Evolutionary conservation across 2,888 invertebrate genomes (phyloP), one percentile per base, ranked within the genome.

Genomic region (Bibio marci): DNA sequence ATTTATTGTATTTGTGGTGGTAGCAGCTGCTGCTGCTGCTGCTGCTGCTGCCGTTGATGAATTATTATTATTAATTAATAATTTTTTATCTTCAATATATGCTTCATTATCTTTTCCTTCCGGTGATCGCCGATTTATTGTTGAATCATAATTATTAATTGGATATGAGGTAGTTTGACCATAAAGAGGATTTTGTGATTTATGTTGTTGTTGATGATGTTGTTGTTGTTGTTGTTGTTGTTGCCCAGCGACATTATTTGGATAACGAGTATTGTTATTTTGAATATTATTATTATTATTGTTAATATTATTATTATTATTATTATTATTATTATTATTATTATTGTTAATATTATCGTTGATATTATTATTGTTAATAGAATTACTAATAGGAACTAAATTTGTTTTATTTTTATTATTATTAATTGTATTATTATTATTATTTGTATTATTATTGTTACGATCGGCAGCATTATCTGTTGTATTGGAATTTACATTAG

Each of bases 71-170:
- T 32, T 40, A 22, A 6, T 6, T 66, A 58, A 64, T 64, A 59
- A 70, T 37, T 67, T 57, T 42, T 58, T 64, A 54, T 75, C 73
- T 54, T 71, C 71, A 49, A 71, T 63, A 53, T 70, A 66, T 15
- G 71, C 70, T 52, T 82, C 81, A 57, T 80, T 76, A 60, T 85
- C 85, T 57, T 80, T 81, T 18, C 85, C 85, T 53, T 85, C 85
- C 4, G 85, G 85, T 35, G 78, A 81, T 58, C 57, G 55, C 39
- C 62, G 36, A 37, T 40, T 43, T 13, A 43, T 11, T 22, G 28
- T 3, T 30, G 30, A 27, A 17, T 33, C 28, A 19, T 25, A 28
- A 3, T 19, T 13, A 19, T 30, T 30, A 3, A 7, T 17, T 13
- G 39, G 32, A 33, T 27, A 33, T 33, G 27, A 17, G 3, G 32